phyloP scores from a whole-genome alignment of 1,140 invertebrate species.

The Heliothis subflexa region DNA sequence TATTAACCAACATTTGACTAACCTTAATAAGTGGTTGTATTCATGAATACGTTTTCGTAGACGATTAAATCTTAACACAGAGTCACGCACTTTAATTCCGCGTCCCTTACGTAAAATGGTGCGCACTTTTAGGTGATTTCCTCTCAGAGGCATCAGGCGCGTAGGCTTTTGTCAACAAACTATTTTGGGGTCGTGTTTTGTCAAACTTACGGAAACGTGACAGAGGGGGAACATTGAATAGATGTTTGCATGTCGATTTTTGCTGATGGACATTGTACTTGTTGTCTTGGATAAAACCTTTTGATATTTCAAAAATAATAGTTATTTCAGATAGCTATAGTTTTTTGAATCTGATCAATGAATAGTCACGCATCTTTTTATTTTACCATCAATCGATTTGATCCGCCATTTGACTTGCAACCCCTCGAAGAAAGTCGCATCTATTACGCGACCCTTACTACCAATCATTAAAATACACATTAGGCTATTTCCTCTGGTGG shows the following conservation, averaged over 20 bases:
- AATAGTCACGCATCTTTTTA: too few species aligned
- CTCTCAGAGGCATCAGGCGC: not conserved
- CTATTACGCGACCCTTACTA: conserved; percentile 22
- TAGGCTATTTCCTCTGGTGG: conserved; percentile 66
- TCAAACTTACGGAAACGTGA: not conserved
- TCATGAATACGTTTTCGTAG: conserved; percentile 64
- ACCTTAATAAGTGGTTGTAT: conserved; percentile 50
- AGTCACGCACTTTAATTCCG: conserved; percentile 75
- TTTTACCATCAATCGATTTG: not conserved
- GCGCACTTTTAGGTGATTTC: conserved; percentile 17
- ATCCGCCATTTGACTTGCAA: not conserved
- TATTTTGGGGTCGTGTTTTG: conserved; percentile 5
- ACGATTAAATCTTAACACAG: conserved; percentile 67
- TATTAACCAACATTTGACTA: conserved; percentile 69
- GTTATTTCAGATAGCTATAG: too few species aligned
- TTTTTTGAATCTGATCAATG: too few species aligned
- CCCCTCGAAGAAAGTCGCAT: not conserved
- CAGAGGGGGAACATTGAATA: not conserved
- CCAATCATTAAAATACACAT: conserved; percentile 64
- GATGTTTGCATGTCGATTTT: too few species aligned
- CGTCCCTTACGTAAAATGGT: conserved; percentile 35
- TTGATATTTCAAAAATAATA: too few species aligned
- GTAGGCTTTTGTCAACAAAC: not conserved
- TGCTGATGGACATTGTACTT: too few species aligned
- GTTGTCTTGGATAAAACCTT: too few species aligned